These are phyloP conservation scores for Pseudanteris insignis DNA, from an alignment of 2,888 invertebrate genomes.

Conservation along the genomic window DNA sequence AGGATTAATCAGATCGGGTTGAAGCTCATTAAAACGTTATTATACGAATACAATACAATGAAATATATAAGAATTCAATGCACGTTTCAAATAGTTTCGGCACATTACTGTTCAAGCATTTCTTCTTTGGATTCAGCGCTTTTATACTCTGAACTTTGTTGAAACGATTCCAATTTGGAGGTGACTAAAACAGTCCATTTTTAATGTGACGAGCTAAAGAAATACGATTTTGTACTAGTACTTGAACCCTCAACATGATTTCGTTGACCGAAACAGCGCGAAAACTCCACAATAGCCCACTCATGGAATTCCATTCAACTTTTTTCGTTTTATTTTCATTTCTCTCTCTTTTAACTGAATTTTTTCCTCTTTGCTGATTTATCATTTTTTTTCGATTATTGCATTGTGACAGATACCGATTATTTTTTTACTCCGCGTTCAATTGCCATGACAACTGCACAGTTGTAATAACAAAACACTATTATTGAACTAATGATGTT, in stretches of 20 bases:
- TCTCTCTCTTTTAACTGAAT: not conserved
- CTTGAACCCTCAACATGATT: slow-evolving; percentile 17
- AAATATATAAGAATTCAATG: not conserved
- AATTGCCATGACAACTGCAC: too few relatives aligned
- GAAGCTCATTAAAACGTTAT: too few relatives aligned
- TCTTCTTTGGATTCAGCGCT: slow-evolving; percentile 10
- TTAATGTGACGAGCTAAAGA: slow-evolving; percentile 30
- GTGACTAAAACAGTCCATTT: slow-evolving; percentile 28
- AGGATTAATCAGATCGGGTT: too few relatives aligned
- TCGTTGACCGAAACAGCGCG: slow-evolving; percentile 19
- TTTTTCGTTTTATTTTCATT: slow-evolving; percentile 5
- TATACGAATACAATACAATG: not conserved
- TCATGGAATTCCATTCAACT: not conserved
- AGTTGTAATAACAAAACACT: too few relatives aligned
- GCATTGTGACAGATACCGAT: too few relatives aligned
- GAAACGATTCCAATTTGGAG: slow-evolving; percentile 32
- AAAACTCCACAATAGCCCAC: slow-evolving; percentile 12
- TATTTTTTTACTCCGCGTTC: too few relatives aligned
- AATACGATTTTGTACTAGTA: slow-evolving; percentile 21
- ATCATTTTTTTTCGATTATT: too few relatives aligned
- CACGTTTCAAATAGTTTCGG: slow-evolving; percentile 6
- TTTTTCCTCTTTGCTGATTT: not conserved
- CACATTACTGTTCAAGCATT: slow-evolving; percentile 8
- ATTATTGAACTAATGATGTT: too few relatives aligned
- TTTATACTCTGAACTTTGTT: slow-evolving; percentile 21